These are phyloP conservation scores for Ovis aries DNA, from an alignment of 2,113 vertebrate genomes.

Conservation along the genomic window ARS-UI_Ramb_v3.0 NC_056060.1:30338501-30339000, in stretches of 20 bases:
- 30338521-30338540: constrained; percentile 4
- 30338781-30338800: not conserved
- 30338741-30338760: not conserved
- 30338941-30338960: not conserved
- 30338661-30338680: not conserved
- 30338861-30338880: not conserved
- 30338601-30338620: not conserved
- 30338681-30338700: not conserved
- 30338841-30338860: not conserved
- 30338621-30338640: constrained; percentile 37
- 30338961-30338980: not conserved
- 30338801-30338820: not conserved
- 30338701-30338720: not conserved
- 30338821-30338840: not conserved
- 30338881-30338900: not conserved
- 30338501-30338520: not conserved
- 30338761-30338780: not conserved
- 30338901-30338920: not conserved
- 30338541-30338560: not conserved
- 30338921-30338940: not conserved
- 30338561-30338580: not conserved
- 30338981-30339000: not conserved
- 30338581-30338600: not conserved
- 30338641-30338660: not conserved
- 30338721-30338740: not conserved